Evolutionary conservation across 2,797 vertebrate species (phyloP).

Genomic region (Neosilurus mollespiculum): DNA sequence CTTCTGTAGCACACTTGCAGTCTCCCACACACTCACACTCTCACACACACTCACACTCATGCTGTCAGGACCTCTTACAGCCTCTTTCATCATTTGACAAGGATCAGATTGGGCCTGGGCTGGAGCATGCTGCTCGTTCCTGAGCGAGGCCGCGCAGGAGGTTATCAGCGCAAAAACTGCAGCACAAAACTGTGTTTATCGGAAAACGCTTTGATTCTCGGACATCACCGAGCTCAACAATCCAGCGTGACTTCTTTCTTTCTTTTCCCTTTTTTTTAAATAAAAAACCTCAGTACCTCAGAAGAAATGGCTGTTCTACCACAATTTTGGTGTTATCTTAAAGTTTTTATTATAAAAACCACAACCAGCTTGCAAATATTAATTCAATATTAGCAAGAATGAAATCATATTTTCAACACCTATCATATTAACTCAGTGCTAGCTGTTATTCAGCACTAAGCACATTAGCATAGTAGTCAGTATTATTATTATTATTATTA

Average conservation of each 20-base stretch:
- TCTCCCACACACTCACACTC: conserved; percentile 49
- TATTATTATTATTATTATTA: too few relatives aligned
- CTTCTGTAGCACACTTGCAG: conserved; percentile 55
- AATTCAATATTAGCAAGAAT: neutral
- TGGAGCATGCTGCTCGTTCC: conserved; percentile 45
- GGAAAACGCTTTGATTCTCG: conserved; percentile 59
- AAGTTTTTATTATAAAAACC: neutral
- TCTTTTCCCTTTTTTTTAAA: too few relatives aligned
- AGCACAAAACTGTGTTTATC: conserved; percentile 15
- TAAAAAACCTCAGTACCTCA: neutral
- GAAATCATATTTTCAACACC: neutral
- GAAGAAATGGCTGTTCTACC: neutral
- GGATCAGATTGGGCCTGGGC: conserved; percentile 54
- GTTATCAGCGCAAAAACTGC: conserved; percentile 38
- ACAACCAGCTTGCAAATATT: neutral
- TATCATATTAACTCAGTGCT: neutral
- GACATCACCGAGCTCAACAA: neutral
- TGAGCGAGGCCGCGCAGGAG: conserved; percentile 31
- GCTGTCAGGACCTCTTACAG: conserved; percentile 55
- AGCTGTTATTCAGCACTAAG: neutral
- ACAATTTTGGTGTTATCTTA: neutral
- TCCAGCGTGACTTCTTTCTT: too few relatives aligned
- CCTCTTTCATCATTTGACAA: conserved; percentile 63
- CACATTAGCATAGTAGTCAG: neutral
- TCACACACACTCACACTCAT: conserved; percentile 28